Conservation (phyloP, 1,140 invertebrate genomes). For the Zaprionus ghesquierei region DNA sequence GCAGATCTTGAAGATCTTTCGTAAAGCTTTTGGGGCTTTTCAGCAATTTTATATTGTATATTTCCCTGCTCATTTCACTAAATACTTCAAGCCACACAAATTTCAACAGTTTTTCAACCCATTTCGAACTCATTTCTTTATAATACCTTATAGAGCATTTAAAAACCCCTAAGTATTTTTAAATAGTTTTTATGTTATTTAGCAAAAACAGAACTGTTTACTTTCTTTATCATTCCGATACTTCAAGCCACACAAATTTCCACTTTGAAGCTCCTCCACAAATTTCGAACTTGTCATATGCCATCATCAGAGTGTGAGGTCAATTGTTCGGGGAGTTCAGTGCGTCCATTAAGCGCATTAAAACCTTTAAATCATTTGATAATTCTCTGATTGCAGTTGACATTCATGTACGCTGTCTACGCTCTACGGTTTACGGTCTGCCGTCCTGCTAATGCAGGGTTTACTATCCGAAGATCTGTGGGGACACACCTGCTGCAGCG, state of each 20-base stretch:
- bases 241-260: background rate
- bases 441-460: slow-evolving; percentile 25
- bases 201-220: no score
- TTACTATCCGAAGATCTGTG: slow-evolving; percentile 23
- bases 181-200: no score
- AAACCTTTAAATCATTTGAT: slow-evolving; percentile 42
- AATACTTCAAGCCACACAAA: no score
- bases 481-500: slow-evolving; percentile 15
- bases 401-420: slow-evolving; percentile 28
- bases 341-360: slow-evolving; percentile 33
- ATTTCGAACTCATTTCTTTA: no score
- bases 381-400: slow-evolving; percentile 34
- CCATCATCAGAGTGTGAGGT: background rate
- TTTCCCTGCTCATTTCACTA: no score
- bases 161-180: no score
- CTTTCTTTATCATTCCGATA: background rate
- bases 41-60: no score
- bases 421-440: background rate
- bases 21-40: no score
- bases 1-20: background rate
- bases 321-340: slow-evolving; percentile 1
- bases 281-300: background rate
- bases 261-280: background rate
- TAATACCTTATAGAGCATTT: no score
- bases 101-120: no score